These are phyloP conservation scores for Falcunculus frontatus DNA, from an alignment of 2,113 vertebrate species.

Conservation along the genomic window DNA sequence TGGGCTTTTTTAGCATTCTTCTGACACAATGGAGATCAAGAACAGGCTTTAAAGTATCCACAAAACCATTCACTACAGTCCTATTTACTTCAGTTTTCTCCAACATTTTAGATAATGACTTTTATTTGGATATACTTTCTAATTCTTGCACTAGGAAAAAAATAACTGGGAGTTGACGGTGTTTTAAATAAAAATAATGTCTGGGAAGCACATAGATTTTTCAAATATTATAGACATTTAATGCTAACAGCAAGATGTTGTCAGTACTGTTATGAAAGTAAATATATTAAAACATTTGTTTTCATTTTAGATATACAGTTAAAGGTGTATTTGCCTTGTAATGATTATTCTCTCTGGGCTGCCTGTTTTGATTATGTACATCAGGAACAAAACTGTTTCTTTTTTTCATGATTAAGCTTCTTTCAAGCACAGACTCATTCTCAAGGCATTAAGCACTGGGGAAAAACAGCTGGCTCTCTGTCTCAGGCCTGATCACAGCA, in stretches of 20 bases:
- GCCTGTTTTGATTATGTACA: not conserved
- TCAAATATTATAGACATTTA: not conserved
- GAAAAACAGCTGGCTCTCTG: not conserved
- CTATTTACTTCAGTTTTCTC: not conserved
- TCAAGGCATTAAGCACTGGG: not conserved
- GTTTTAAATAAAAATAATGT: not conserved
- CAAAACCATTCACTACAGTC: not conserved
- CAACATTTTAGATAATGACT: not conserved
- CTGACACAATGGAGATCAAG: not conserved
- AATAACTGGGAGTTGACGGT: not conserved
- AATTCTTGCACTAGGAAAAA: not conserved
- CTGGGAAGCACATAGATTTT: not conserved
- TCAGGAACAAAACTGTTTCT: not conserved
- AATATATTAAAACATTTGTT: not conserved
- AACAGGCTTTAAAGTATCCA: not conserved
- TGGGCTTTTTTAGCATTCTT: not conserved
- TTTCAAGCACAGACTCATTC: not conserved
- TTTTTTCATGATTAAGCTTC: not conserved
- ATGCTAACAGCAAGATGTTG: not conserved
- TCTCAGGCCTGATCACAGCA: not conserved
- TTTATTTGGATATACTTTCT: not conserved
- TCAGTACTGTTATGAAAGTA: not conserved
- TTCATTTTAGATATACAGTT: not conserved
- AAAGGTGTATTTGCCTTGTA: not conserved
- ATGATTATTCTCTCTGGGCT: not conserved